Base-by-base conservation (phyloP, 1,140 invertebrate genomes). In the Solenopsis fugax region DNA sequence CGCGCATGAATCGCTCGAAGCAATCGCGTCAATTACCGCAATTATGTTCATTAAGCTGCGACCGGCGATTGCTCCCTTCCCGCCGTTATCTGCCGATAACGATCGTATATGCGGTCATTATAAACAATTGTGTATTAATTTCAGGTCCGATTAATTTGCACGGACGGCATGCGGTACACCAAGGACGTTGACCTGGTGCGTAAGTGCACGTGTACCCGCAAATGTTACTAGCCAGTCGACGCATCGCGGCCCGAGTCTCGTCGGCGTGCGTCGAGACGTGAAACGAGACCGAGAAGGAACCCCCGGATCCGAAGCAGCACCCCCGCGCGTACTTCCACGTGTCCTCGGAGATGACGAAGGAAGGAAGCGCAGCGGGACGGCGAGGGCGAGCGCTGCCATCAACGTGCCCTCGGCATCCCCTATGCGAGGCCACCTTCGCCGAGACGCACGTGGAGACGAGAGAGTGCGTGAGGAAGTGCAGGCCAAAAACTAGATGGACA, bases 131-230 rank as follows among this genome's bases (percentile, higher is more conserved):
- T 54, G 37, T 41, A 81, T 71, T 65, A 34, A 86, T 85, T 88
- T 75, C 94, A 97, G 97, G 97, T 97, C 84, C 97, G 98, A 88
- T 96, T 99, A 85, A 97, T 98, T 92, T 99, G 99, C 96, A 97
- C 97, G 89, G 97, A 99, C 94, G 98, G 98, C 71, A 98, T 97
- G 81, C 97, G 98, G 71, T 99, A 98, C 96, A 98, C 98, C 93
- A 98, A 99, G 96, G 98, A 99, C 93, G 97, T 99, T 92, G 98
- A 99, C 93, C 98, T 99, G 93, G 98, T 99, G 93, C 97, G 98
- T 92, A 99, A 99, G 95, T 99, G 98, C 94, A 97, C 97, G 80
- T 98, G 98, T 95, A 97, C 97, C 86, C 97, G 97, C 94, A 98
- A 98, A 96, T 98, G 97, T 96, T 96, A 97, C 95, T 97, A 97